Conservation (phyloP, 1,140 invertebrate genomes). For the Temnothorax nylanderi region DNA sequence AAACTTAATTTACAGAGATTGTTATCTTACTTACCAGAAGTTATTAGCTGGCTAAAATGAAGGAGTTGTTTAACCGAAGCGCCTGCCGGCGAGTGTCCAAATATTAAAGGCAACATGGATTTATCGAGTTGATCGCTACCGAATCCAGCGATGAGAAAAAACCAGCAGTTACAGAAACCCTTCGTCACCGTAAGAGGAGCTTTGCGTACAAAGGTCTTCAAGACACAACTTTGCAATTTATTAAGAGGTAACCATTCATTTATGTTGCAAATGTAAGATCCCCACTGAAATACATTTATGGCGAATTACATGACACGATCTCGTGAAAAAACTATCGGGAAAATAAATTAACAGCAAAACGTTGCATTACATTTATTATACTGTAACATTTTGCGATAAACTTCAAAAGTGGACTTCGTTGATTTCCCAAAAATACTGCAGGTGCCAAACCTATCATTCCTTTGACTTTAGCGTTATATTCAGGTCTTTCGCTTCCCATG, state of each 20-base stretch:
- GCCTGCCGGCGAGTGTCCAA: constrained; percentile 90
- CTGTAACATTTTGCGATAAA: constrained; percentile 77
- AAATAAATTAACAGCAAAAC: constrained; percentile 31
- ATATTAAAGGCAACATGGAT: constrained; percentile 87
- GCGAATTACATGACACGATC: constrained; percentile 52
- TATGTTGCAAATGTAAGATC: constrained; percentile 82
- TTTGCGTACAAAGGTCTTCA: constrained; percentile 80
- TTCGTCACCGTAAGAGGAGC: constrained; percentile 80
- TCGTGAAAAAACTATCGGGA: not conserved
- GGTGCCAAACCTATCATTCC: constrained; percentile 89
- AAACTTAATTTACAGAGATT: not conserved
- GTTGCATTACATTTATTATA: constrained; percentile 80
- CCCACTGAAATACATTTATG: constrained; percentile 80
- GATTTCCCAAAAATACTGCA: constrained; percentile 85
- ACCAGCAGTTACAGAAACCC: constrained; percentile 80
- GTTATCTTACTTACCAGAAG: constrained; percentile 75
- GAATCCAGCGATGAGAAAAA: constrained; percentile 82
- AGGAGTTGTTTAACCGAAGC: constrained; percentile 90
- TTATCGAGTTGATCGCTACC: constrained; percentile 84
- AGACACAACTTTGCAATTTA: constrained; percentile 78
- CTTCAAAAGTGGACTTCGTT: constrained; percentile 81
- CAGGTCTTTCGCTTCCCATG: constrained; percentile 88
- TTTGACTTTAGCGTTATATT: constrained; percentile 89
- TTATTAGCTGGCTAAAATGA: constrained; percentile 87
- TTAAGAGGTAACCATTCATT: constrained; percentile 82